Evolutionary conservation across 2,888 invertebrate species (phyloP).

Genomic region (Idaea biselata): DNA sequence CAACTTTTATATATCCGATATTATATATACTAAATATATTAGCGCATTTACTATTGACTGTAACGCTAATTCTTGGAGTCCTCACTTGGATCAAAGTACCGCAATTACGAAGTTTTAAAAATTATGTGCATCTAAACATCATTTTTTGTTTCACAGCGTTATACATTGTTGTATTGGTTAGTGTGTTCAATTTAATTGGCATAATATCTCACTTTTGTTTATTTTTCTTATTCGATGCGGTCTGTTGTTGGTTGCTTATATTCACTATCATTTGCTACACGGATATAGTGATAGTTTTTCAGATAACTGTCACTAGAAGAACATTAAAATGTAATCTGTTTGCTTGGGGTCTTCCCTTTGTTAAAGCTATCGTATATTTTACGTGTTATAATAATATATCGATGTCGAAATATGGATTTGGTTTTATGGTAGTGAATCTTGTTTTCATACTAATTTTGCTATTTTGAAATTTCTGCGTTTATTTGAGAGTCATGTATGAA

Average conservation of each 20-base stretch:
- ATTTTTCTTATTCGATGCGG: too few relatives aligned
- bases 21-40: too few relatives aligned
- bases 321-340: slow-evolving; percentile 4
- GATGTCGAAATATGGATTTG: neutral
- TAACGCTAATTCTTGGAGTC: neutral
- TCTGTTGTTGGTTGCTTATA: neutral
- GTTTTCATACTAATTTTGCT: neutral
- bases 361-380: neutral
- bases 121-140: neutral
- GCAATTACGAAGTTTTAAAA: neutral
- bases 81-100: neutral
- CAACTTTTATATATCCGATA: too few relatives aligned
- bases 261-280: neutral
- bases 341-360: slow-evolving; percentile 2
- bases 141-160: neutral
- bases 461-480: neutral
- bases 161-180: neutral
- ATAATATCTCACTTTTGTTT: neutral
- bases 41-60: too few relatives aligned
- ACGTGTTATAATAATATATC: neutral
- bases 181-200: too few relatives aligned
- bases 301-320: neutral
- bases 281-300: slow-evolving; percentile 5
- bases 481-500: neutral
- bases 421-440: neutral